phyloP scores from a whole-genome alignment of 2,113 vertebrate species.

The Petaurus breviceps region DNA sequence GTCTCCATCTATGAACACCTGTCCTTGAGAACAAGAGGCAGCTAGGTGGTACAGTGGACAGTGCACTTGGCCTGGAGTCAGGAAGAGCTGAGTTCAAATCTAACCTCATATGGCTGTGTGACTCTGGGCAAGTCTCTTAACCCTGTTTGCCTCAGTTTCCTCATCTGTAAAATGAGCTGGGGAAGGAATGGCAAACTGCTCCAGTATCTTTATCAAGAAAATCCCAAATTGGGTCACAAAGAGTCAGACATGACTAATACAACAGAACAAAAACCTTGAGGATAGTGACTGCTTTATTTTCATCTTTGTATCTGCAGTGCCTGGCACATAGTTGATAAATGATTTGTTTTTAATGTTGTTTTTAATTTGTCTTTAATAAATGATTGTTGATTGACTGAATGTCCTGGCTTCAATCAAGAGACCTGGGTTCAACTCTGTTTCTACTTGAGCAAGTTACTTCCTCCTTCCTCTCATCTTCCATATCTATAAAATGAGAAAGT shows the following conservation, averaged over 20 bases:
- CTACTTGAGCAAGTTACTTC: background rate
- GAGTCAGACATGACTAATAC: background rate
- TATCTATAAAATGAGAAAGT: background rate
- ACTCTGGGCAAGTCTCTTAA: background rate
- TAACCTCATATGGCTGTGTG: background rate
- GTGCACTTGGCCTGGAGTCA: background rate
- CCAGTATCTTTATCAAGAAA: background rate
- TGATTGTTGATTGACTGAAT: background rate
- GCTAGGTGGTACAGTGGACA: background rate
- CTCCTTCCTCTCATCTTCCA: background rate
- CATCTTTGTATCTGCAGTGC: background rate
- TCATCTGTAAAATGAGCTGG: background rate
- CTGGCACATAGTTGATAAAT: background rate
- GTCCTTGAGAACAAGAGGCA: background rate
- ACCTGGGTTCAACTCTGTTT: background rate
- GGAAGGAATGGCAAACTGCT: background rate
- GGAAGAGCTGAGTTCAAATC: background rate
- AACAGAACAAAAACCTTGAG: background rate
- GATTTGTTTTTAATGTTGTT: too few relatives aligned
- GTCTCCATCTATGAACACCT: background rate
- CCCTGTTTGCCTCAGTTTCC: background rate
- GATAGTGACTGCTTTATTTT: background rate
- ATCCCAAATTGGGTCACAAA: background rate
- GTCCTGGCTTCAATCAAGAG: background rate
- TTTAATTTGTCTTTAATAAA: background rate